Conservation (phyloP, 2,113 vertebrate genomes). For the Amphiprion percula region DNA sequence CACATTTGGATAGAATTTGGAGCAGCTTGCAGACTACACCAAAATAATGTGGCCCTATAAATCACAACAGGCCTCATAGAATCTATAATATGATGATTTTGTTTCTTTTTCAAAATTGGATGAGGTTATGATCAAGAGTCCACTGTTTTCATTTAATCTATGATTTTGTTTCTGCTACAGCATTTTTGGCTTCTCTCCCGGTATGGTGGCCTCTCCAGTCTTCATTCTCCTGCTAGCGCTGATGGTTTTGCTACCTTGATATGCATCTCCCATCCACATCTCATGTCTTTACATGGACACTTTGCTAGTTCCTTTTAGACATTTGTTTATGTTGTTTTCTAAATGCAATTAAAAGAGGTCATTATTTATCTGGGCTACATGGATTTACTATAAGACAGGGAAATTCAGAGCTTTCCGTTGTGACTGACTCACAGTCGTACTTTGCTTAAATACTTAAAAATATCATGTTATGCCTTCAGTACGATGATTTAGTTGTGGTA, state of each 20-base stretch:
- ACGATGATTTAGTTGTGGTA: too few relatives aligned
- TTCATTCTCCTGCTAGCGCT: conserved; percentile 36
- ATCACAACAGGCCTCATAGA: not conserved
- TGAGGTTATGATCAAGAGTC: not conserved
- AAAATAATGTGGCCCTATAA: not conserved
- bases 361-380: too few relatives aligned
- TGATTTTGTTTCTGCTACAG: conserved; percentile 27
- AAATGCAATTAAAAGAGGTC: not conserved
- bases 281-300: not conserved
- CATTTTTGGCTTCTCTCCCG: conserved; percentile 42
- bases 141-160: not conserved
- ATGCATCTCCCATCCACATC: not conserved
- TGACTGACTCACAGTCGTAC: too few relatives aligned
- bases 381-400: not conserved
- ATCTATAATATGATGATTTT: too few relatives aligned
- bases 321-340: not conserved
- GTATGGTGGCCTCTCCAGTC: conserved; percentile 36
- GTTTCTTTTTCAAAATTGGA: not conserved
- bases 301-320: not conserved
- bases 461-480: too few relatives aligned
- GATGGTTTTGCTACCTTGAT: conserved; percentile 41
- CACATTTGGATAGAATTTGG: too few relatives aligned
- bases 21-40: not conserved
- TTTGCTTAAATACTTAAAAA: too few relatives aligned
- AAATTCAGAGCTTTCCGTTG: too few relatives aligned